Percentiles rank a stretch among this genome's conserved stretches.
These are phyloP conservation scores for Drosophila watanabei DNA, from an alignment of 1,140 invertebrate genomes.

Conservation along the genomic window DNA sequence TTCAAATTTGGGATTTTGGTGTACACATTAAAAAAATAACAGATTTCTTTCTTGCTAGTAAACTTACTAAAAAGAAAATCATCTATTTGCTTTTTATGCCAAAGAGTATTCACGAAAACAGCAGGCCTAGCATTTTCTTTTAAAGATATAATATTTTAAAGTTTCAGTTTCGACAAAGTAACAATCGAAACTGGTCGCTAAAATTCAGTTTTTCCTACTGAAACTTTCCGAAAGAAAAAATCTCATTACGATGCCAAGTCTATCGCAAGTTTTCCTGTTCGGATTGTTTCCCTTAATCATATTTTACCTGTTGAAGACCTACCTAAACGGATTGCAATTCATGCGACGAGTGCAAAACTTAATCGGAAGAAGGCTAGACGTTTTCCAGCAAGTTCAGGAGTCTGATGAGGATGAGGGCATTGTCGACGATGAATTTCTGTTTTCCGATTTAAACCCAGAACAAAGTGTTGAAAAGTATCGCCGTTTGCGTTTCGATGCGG, in stretches of 20 bases:
- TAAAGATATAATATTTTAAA: no score
- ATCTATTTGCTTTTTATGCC: neutral
- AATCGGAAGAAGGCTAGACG: neutral
- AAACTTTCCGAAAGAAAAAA: neutral
- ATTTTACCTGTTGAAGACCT: neutral
- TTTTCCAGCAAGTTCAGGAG: neutral
- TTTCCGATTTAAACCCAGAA: constrained; percentile 23
- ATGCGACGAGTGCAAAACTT: neutral
- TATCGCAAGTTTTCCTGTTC: neutral
- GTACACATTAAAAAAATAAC: no score
- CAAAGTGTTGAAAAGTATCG: constrained; percentile 31
- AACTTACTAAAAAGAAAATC: neutral
- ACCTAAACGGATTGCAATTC: neutral
- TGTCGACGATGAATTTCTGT: constrained; percentile 1
- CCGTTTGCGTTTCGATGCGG: constrained; percentile 5
- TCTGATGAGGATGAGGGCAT: constrained; percentile 3
- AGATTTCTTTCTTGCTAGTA: neutral
- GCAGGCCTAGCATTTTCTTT: neutral
- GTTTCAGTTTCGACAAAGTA: neutral
- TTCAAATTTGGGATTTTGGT: neutral
- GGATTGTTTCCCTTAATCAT: neutral
- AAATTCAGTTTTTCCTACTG: neutral
- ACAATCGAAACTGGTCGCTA: neutral
- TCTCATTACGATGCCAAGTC: neutral
- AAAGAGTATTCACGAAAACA: neutral